Evolutionary conservation across 2,113 vertebrate species (phyloP).

Genomic region (Vicugna pacos): DNA sequence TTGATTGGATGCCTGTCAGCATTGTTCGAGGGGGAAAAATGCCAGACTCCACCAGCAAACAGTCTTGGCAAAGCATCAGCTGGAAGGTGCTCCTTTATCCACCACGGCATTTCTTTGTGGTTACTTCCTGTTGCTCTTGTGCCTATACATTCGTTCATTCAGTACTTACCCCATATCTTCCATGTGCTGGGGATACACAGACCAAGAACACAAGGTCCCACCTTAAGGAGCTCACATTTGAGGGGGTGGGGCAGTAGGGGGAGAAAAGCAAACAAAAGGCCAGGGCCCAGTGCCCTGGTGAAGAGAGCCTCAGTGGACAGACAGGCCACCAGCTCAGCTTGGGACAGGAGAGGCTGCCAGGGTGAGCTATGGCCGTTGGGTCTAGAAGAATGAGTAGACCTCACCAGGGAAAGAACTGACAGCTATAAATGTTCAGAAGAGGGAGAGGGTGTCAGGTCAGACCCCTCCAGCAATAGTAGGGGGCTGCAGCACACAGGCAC

Average conservation of each 20-base stretch:
- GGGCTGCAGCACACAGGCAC: accelerated
- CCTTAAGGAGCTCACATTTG: not conserved
- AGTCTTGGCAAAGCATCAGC: not conserved
- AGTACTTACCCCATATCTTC: not conserved
- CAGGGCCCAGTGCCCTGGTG: not conserved
- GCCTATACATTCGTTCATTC: not conserved
- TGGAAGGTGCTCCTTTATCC: not conserved
- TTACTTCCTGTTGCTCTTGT: not conserved
- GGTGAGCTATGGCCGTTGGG: not conserved
- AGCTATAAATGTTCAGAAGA: not conserved
- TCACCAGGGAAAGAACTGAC: not conserved
- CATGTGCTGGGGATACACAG: not conserved
- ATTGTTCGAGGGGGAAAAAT: not conserved
- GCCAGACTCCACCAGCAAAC: not conserved
- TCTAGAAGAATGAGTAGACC: not conserved
- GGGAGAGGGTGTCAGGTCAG: accelerated
- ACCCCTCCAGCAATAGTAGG: not conserved
- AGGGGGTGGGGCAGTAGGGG: not conserved
- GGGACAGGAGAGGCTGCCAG: not conserved
- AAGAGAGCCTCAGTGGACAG: not conserved
- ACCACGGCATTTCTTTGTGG: not conserved
- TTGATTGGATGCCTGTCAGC: not conserved
- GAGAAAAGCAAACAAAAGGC: not conserved
- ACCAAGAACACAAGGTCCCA: not conserved
- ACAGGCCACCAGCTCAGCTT: not conserved